Evolutionary conservation across 2,888 invertebrate genomes (phyloP), one percentile per base, ranked within the genome.

Genomic region (Piscicola geometra): DNA sequence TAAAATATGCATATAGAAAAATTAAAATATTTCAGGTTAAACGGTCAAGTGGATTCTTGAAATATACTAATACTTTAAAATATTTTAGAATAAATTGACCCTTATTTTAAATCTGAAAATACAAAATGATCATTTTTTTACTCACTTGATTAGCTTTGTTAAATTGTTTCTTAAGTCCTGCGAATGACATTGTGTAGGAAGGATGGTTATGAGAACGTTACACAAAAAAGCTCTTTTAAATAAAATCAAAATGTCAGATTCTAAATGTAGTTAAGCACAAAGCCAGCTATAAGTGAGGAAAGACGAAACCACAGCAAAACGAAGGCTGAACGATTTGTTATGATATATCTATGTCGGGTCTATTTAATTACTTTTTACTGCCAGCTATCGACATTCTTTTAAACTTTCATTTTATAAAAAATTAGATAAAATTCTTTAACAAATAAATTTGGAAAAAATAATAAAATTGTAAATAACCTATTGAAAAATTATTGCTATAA

Each of bases 71-170:
- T n/a, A n/a, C n/a, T n/a, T n/a, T n/a, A n/a, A n/a, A n/a, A n/a
- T n/a, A n/a, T n/a, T n/a, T n/a, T n/a, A n/a, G n/a, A n/a, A n/a
- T n/a, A n/a, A n/a, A n/a, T n/a, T n/a, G n/a, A n/a, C n/a, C n/a
- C n/a, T n/a, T n/a, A n/a, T n/a, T n/a, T n/a, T n/a, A n/a, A n/a
- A n/a, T n/a, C n/a, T n/a, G n/a, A n/a, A n/a, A n/a, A n/a, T n/a
- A n/a, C n/a, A n/a, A n/a, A n/a, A n/a, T n/a, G n/a, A n/a, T n/a
- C 9, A 47, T 47, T 47, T 1, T n/a, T 36, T 56, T 32, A 25
- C 28, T 64, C 30, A 76, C 76, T 32, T 76, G 76, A 33, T 76
- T 76, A 47, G 76, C 76, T 71, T 76, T 76, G 60, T 76, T 76
- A 28, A 76, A 64, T 35, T 76, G 76, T 52, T 76, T 76, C 64